These are phyloP conservation scores for Minunthozetes semirufus DNA, from an alignment of 2,888 invertebrate species.

Conservation along the genomic window DNA sequence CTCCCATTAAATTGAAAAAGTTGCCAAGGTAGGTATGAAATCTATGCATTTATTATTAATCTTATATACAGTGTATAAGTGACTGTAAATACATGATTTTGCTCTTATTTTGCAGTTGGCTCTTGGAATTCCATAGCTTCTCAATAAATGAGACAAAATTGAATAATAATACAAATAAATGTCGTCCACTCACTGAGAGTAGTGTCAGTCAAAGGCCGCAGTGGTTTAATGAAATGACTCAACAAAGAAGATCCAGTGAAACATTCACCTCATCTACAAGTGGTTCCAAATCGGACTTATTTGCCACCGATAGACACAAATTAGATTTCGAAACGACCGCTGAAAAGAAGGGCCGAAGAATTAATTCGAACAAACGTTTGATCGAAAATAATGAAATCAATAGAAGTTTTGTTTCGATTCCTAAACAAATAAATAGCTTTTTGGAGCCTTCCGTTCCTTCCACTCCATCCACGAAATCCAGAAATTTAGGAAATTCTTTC, in stretches of 20 bases:
- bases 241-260: conserved; percentile 31
- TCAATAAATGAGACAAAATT: neutral
- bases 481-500: neutral
- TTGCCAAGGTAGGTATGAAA: conserved; percentile 35
- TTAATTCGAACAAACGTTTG: neutral
- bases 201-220: conserved; percentile 30
- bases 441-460: neutral
- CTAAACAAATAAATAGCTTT: neutral
- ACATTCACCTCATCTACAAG: neutral
- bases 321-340: neutral
- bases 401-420: conserved; percentile 4
- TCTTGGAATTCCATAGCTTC: conserved; percentile 33
- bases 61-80: too few species aligned
- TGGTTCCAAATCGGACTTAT: neutral
- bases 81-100: neutral
- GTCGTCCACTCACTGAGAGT: conserved; percentile 36
- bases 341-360: neutral
- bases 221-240: conserved; percentile 36
- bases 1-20: conserved; percentile 12
- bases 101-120: conserved; percentile 27
- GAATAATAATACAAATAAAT: neutral
- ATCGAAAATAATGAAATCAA: neutral
- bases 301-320: neutral
- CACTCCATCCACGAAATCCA: too few species aligned
- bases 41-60: too few species aligned